Conservation (phyloP, 2,797 vertebrate genomes). For the Hoplostethus atlanticus region DNA sequence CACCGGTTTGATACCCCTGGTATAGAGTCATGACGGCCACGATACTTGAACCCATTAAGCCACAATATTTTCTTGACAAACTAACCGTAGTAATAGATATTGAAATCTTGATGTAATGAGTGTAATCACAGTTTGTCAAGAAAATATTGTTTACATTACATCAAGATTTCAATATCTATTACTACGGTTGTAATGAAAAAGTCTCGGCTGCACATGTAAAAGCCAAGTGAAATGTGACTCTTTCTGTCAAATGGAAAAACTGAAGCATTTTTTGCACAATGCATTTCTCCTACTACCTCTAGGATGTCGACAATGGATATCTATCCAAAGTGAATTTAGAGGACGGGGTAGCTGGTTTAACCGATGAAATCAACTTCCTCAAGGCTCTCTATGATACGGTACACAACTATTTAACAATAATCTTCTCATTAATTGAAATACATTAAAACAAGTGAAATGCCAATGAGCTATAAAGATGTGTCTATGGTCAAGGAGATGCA, state of each 20-base stretch:
- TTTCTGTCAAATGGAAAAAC: not conserved
- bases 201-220: not conserved
- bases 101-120: too few species aligned
- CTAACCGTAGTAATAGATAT: too few species aligned
- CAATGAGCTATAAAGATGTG: not conserved
- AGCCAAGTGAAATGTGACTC: not conserved
- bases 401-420: conserved; percentile 19
- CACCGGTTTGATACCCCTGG: too few species aligned
- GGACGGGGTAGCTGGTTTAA: conserved; percentile 67
- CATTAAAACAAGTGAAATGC: not conserved
- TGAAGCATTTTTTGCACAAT: not conserved
- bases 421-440: not conserved
- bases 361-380: conserved; percentile 83
- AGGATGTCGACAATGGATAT: conserved; percentile 88
- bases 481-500: not conserved
- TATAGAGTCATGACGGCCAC: not conserved
- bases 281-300: conserved; percentile 8
- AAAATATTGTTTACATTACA: too few species aligned
- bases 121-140: too few species aligned
- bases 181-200: not conserved
- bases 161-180: not conserved
- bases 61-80: too few species aligned
- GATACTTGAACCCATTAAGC: too few species aligned
- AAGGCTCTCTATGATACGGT: conserved; percentile 85
- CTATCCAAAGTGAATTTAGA: conserved; percentile 82